phyloP scores from a whole-genome alignment of 1,140 invertebrate genomes.

The Orchesella cincta region DNA sequence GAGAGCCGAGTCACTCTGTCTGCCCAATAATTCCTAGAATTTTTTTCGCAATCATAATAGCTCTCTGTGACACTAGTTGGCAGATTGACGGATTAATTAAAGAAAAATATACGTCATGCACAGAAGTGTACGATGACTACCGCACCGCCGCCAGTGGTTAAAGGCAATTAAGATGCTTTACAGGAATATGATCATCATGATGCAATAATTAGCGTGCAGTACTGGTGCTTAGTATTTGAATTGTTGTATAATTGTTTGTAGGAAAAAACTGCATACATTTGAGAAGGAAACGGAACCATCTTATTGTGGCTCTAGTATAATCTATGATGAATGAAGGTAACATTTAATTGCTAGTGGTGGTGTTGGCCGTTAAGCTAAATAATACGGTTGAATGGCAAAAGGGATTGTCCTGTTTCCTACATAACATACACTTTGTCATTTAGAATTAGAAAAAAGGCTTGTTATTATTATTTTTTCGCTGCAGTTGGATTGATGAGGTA shows the following conservation, averaged over 20 bases:
- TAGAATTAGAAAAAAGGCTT: not conserved
- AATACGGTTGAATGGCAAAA: not conserved
- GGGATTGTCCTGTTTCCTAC: not conserved
- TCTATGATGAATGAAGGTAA: not conserved
- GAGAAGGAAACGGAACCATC: not conserved
- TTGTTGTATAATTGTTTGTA: not conserved
- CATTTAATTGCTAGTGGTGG: not conserved
- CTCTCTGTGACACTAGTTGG: no score
- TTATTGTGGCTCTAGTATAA: not conserved
- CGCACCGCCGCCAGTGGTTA: no score
- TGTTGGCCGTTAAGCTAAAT: conserved; percentile 8
- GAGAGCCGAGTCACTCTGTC: no score
- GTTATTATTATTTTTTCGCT: not conserved
- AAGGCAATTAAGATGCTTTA: no score
- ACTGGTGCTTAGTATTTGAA: not conserved
- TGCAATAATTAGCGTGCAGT: not conserved
- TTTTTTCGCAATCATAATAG: no score
- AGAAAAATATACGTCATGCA: not conserved
- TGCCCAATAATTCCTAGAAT: no score
- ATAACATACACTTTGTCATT: not conserved
- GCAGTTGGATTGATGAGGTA: not conserved
- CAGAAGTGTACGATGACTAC: not conserved
- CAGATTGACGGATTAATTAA: not conserved
- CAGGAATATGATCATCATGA: no score
- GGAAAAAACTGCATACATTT: not conserved